These are phyloP conservation scores for Geodia barretti DNA, from an alignment of 37 sponge, comb jelly and placozoan species.

Conservation along the genomic window DNA sequence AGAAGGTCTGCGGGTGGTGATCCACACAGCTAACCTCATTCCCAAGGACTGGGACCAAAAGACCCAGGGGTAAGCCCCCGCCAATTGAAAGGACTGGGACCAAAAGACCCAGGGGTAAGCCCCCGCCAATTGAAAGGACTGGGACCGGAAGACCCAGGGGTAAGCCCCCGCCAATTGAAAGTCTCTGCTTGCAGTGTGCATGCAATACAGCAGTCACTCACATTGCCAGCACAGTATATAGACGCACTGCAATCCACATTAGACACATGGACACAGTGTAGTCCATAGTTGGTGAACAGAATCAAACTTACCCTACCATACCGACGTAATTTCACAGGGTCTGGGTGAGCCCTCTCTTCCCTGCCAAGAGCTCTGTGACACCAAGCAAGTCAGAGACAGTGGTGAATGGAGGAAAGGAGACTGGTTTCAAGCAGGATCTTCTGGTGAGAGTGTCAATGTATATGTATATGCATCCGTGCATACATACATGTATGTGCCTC, in stretches of 20 bases:
- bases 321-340: constrained; percentile 52
- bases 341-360: constrained; percentile 93
- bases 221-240: no score
- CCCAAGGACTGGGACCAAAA: constrained; percentile 87
- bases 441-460: constrained; percentile 24
- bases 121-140: no score
- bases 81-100: constrained; percentile 91
- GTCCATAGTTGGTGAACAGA: no score
- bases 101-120: constrained; percentile 83
- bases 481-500: no score
- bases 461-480: not conserved
- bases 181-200: no score
- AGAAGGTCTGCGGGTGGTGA: constrained; percentile 83
- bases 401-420: not conserved
- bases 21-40: constrained; percentile 95
- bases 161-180: no score
- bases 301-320: no score
- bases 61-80: constrained; percentile 79
- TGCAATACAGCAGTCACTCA: no score
- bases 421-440: constrained; percentile 58
- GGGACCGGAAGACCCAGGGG: constrained; percentile 90
- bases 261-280: no score
- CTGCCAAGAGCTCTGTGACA: constrained; percentile 5
- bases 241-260: no score
- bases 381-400: not conserved